These are phyloP conservation scores for Euclidia mi DNA, from an alignment of 2,888 invertebrate genomes.

Conservation along the genomic window DNA sequence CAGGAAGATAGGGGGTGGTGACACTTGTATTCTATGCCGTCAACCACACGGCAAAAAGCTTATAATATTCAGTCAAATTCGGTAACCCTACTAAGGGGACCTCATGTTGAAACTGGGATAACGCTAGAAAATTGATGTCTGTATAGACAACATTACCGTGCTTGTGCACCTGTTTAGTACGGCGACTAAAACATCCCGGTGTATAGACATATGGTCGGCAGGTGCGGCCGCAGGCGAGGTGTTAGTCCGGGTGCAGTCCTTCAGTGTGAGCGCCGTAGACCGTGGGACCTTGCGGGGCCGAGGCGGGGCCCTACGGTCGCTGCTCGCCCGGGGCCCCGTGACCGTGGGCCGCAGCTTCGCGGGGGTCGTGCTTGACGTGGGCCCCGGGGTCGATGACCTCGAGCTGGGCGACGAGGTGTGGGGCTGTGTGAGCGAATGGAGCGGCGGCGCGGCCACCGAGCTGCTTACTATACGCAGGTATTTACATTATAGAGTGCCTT, in stretches of 20 bases:
- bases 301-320: conserved; percentile 69
- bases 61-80: too few species aligned
- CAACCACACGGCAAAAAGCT: too few species aligned
- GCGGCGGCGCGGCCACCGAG: conserved; percentile 83
- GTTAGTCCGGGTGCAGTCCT: conserved; percentile 82
- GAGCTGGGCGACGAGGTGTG: conserved; percentile 88
- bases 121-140: too few species aligned
- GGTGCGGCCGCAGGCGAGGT: conserved; percentile 80
- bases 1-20: too few species aligned
- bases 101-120: too few species aligned
- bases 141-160: too few species aligned
- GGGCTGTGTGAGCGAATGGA: conserved; percentile 86
- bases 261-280: conserved; percentile 80
- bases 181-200: too few species aligned
- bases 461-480: conserved; percentile 79
- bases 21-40: too few species aligned
- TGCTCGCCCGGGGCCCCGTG: conserved; percentile 66
- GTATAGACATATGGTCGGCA: conserved; percentile 29
- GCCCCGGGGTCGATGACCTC: conserved; percentile 75
- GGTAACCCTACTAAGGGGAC: too few species aligned
- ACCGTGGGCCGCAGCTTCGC: conserved; percentile 82
- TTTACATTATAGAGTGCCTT: too few species aligned
- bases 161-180: too few species aligned
- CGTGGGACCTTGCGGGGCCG: conserved; percentile 79
- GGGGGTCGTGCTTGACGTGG: conserved; percentile 84